These are phyloP conservation scores for Champsocephalus esox DNA, from an alignment of 2,797 vertebrate species.

Conservation along the genomic window DNA sequence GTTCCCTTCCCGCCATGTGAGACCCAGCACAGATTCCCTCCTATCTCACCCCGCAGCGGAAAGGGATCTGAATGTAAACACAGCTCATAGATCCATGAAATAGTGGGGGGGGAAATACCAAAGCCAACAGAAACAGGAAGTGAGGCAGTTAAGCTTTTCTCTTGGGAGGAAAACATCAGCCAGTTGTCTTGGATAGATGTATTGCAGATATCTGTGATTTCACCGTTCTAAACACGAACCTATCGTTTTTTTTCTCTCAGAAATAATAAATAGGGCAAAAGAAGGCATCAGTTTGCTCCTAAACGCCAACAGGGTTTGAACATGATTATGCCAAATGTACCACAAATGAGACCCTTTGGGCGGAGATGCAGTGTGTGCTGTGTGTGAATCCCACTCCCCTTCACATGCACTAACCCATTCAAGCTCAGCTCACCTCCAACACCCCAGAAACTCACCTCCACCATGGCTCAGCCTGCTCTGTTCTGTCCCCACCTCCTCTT, in stretches of 20 bases:
- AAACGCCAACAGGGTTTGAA: slow-evolving; percentile 16
- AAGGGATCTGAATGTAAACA: slow-evolving; percentile 35
- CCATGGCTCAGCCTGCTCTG: slow-evolving; percentile 93
- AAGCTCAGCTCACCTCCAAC: slow-evolving; percentile 82
- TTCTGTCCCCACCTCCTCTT: slow-evolving; percentile 77
- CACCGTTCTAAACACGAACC: neutral
- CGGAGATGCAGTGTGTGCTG: slow-evolving; percentile 93
- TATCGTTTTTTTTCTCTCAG: neutral
- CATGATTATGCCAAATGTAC: slow-evolving; percentile 16
- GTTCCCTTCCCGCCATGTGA: slow-evolving; percentile 21
- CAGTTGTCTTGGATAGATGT: slow-evolving; percentile 22
- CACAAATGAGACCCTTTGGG: slow-evolving; percentile 64
- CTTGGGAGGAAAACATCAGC: slow-evolving; percentile 27
- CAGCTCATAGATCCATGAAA: slow-evolving; percentile 44
- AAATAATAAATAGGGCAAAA: slow-evolving; percentile 35
- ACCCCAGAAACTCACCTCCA: slow-evolving; percentile 79
- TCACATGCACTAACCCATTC: slow-evolving; percentile 92
- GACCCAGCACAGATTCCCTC: slow-evolving; percentile 39
- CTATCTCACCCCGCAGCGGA: slow-evolving; percentile 57
- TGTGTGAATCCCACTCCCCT: slow-evolving; percentile 77
- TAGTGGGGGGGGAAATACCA: neutral
- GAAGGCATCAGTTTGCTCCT: slow-evolving; percentile 54
- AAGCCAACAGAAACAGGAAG: slow-evolving; percentile 54
- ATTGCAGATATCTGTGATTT: slow-evolving; percentile 6
- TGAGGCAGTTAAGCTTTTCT: slow-evolving; percentile 28